phyloP scores from a whole-genome alignment of 2,797 vertebrate species.

The Pelobates cultripes region DNA sequence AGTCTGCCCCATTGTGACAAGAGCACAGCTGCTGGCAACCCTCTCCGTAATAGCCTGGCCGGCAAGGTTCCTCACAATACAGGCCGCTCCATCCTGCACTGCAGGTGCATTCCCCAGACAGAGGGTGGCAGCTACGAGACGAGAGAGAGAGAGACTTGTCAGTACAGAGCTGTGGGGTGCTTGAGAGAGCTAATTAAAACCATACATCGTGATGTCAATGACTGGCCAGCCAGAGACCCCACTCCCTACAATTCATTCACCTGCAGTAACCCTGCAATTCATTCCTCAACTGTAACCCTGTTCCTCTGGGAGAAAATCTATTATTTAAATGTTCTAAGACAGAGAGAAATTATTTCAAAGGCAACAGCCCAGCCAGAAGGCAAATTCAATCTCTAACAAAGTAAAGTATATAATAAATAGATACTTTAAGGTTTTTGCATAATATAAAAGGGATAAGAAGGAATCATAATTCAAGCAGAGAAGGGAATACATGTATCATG shows the following conservation, averaged over 20 bases:
- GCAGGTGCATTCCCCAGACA: conserved; percentile 94
- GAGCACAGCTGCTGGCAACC: conserved; percentile 83
- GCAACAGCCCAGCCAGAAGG: conserved; percentile 1
- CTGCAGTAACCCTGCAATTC: conserved; percentile 44
- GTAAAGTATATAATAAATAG: too few species aligned
- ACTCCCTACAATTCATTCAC: conserved; percentile 37
- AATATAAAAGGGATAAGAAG: too few species aligned
- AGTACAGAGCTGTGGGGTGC: conserved; percentile 27
- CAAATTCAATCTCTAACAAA: background rate
- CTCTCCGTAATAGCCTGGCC: conserved; percentile 85
- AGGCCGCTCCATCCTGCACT: conserved; percentile 90
- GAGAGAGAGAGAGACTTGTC: conserved; percentile 26
- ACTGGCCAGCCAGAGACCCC: conserved; percentile 28
- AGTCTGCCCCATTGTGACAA: conserved; percentile 92
- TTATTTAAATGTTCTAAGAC: conserved; percentile 47
- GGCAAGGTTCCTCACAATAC: conserved; percentile 94
- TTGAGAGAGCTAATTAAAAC: conserved; percentile 45
- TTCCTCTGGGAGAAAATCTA: conserved; percentile 41
- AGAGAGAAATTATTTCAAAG: conserved; percentile 31
- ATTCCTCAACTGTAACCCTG: conserved; percentile 31
- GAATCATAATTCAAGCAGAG: background rate
- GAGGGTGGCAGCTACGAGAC: conserved; percentile 87
- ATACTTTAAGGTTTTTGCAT: too few species aligned
- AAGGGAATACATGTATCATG: background rate
- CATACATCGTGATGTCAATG: conserved; percentile 46